Evolutionary conservation across 1,140 invertebrate species (phyloP), one percentile per base, ranked within the genome.

Genomic region (Trichogramma pretiosum): DNA sequence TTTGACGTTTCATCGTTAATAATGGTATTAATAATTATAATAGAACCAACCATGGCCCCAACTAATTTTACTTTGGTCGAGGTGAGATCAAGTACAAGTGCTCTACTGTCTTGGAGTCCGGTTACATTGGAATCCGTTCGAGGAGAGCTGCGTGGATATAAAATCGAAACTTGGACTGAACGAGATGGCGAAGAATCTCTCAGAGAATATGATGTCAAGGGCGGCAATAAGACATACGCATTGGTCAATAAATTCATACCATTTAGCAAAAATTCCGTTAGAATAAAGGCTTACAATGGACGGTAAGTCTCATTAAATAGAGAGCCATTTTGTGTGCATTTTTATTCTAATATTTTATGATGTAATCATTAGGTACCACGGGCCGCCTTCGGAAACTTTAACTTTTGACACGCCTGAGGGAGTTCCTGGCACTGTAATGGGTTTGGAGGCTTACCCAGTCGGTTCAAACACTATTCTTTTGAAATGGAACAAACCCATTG

Each of bases 71-170:
- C 84, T 1, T 64, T 93, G 30, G 64, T 82, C 0, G 74, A 85
- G 58, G 74, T 90, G 13, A 81, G 78, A 18, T 79, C 82, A 13
- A 80, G 83, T 13, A 89, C 82, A 33, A 82, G 77, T 5, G 91
- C 89, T 0, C 60, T 85, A 14, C 72, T 95, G n/a, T 82, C 80
- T 40, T 94, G 92, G 92, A 80, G 82, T 67, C 78, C 85, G 1
- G 89, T 94, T 0, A 62, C 80, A 1, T 63, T 77, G 0, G 81
- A 87, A 36, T 83, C 84, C 1, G 80, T 95, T 1, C 73, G 80
- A 18, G 93, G 93, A n/a, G 86, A 95, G 65, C 92, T 97, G 65
- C 86, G 84, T 58, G 93, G 93, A 10, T 98, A 97, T 66, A 94
- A 94, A 69, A 90, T 97, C 43, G 87, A 93, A 69, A 93, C 87